Evolutionary conservation across 2,797 vertebrate genomes (phyloP), one percentile per base, ranked within the genome.

Genomic region (Ceryle rudis): DNA sequence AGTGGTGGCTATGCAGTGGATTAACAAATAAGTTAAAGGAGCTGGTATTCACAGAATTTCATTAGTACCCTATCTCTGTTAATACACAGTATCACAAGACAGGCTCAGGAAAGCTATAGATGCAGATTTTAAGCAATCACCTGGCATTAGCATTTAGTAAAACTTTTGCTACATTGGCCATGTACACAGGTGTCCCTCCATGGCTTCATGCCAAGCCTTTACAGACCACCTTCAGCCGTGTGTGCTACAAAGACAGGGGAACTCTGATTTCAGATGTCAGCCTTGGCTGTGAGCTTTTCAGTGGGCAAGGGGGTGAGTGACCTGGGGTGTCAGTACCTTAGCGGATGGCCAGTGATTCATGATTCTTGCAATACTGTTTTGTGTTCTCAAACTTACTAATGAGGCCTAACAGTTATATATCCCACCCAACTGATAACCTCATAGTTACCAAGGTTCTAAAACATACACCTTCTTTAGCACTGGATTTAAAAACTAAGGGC

Each of bases 171-270:
- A 1, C 25, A 0, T 19, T n/a, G 29, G 4, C 83, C 1, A 2
- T 6, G 3, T 33, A 9, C 54, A 61, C 37, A 21, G 51, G 14
- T 13, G 51, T 31, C 9, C 15, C 19, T 8, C 5, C 0, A 0
- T 3, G 2, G 29, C 1, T 11, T 52, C 1, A 0, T 35, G 64
- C 8, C 0, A 1, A 16, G 13, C 9, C 4, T 70, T 62, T 14
- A 9, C 20, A 16, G 47, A 37, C 14, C 4, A 1, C 31, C 17
- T 39, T 71, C 33, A 39, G 31, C 39, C 13, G 2, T 5, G 20
- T 0, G 2, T 33, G 26, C 31, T 57, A 22, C 37, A 31, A 8
- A n/a, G 41, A n/a, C 0, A 1, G 17, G 37, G 65, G 35, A 74
- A 21, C 23, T 4, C 55, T 17, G 25, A 28, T 39, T 54, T 31